Evolutionary conservation across 2,888 invertebrate species (phyloP), one percentile per base, ranked within the genome.

Genomic region (Eristalis pertinax): DNA sequence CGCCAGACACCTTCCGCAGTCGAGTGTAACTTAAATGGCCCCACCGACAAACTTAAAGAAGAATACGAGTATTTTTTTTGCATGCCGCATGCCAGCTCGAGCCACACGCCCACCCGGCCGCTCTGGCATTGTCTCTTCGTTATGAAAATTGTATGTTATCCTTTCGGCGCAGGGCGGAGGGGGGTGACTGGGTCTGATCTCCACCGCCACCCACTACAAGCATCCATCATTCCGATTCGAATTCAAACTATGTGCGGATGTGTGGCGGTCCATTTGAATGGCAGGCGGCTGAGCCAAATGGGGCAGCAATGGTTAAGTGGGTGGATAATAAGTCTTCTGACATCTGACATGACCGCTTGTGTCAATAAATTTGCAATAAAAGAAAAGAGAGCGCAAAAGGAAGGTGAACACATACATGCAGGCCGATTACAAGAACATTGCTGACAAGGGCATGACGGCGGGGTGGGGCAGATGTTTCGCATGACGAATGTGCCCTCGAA

Each of bases 271-370:
- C 60, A 19, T 19, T 19, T 19, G 50, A 50, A 19, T n/a, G 50
- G 68, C 26, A 41, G 67, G 72, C 80, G 84, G 56, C 56, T 63
- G 63, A 65, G 85, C 82, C 85, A 82, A 86, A 78, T 86, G 69
- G 85, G 72, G 70, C 63, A 81, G 56, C 80, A 72, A 26, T 73
- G 68, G 70, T 65, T 83, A 86, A 86, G 86, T 83, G 86, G 83
- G 75, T 77, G 82, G 65, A 32, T 50, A 4, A 56, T 26, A 58
- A 56, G n/a, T 24, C 85, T 78, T 78, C 67, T 78, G 83, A 78
- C 86, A 86, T 86, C 78, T 86, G 83, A 86, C 86, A 78, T 86
- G 83, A 78, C 75, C 83, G 74, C 83, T 75, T 70, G 41, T 78
- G 86, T 83, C 86, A 78, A 86, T 86, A 78, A 86, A 86, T 69